These are phyloP conservation scores for Napeogenes sylphis DNA, from an alignment of 2,888 invertebrate species.

Conservation along the genomic window DNA sequence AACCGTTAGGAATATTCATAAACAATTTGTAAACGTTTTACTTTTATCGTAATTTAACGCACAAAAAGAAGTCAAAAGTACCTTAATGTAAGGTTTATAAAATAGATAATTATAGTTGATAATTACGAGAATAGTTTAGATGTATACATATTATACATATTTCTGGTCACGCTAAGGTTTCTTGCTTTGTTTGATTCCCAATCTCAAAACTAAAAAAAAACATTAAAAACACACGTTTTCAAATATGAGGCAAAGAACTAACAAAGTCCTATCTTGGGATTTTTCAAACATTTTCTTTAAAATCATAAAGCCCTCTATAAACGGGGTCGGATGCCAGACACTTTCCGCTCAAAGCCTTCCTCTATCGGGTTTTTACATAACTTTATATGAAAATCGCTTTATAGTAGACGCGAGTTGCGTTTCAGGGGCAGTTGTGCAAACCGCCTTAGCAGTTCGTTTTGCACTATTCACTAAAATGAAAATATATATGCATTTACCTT, in stretches of 20 bases:
- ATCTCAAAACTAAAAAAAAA: no score
- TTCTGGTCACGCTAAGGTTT: no score
- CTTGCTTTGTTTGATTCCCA: no score
- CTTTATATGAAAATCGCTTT: slow-evolving; percentile 55
- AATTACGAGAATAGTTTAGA: no score
- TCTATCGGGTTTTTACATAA: slow-evolving; percentile 48
- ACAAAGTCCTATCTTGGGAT: not conserved
- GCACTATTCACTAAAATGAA: not conserved
- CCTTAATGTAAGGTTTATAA: no score
- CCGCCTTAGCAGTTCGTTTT: slow-evolving; percentile 13
- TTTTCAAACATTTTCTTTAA: slow-evolving; percentile 4
- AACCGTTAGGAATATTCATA: no score
- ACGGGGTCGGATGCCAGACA: slow-evolving; percentile 17
- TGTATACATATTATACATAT: no score
- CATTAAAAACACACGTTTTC: not conserved
- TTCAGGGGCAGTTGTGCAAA: slow-evolving; percentile 9
- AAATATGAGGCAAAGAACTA: slow-evolving; percentile 1
- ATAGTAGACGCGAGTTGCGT: slow-evolving; percentile 30
- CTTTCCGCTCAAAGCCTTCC: slow-evolving; percentile 40
- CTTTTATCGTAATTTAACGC: no score
- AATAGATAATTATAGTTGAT: no score
- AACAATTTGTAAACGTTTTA: no score
- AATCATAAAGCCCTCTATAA: slow-evolving; percentile 5
- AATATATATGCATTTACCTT: no score
- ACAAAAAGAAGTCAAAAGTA: no score